phyloP scores from a whole-genome alignment of 1,140 invertebrate genomes.

The Drosophila tristis region DNA sequence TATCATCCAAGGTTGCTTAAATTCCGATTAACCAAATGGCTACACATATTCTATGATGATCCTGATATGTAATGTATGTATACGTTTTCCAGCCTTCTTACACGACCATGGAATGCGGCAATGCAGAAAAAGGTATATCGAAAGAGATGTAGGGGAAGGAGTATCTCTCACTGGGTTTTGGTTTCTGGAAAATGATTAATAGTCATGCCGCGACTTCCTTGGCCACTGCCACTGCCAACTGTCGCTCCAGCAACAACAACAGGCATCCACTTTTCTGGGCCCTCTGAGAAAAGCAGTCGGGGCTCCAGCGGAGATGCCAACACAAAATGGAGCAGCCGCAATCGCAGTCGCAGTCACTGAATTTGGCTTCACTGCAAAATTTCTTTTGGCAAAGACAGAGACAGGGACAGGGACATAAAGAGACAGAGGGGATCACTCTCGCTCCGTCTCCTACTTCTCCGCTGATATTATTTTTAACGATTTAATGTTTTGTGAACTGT shows the following conservation, averaged over 20 bases:
- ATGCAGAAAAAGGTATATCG: conserved; percentile 51
- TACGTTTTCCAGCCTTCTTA: conserved; percentile 31
- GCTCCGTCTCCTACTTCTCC: conserved; percentile 10
- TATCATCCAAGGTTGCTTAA: too few relatives aligned
- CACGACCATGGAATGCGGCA: conserved; percentile 70
- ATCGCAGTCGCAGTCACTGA: not conserved
- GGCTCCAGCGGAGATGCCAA: conserved; percentile 34
- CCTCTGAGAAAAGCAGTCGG: not conserved
- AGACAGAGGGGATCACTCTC: conserved; percentile 32
- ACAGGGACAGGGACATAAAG: conserved; percentile 5
- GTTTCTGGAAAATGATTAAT: conserved; percentile 79
- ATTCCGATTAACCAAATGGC: too few relatives aligned
- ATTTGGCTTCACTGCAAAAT: conserved; percentile 56
- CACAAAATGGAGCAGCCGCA: conserved; percentile 59
- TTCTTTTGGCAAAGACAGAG: conserved; percentile 50
- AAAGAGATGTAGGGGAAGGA: not conserved
- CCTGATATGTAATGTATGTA: too few relatives aligned
- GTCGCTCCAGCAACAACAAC: not conserved
- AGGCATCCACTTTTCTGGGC: not conserved
- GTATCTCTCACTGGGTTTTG: conserved; percentile 63
- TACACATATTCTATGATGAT: too few relatives aligned
- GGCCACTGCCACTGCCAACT: conserved; percentile 4
- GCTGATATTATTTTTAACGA: conserved; percentile 70
- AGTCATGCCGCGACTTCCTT: conserved; percentile 69
- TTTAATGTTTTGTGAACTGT: conserved; percentile 81